Conservation (phyloP, 2,113 vertebrate genomes). For the Propithecus coquereli region DNA sequence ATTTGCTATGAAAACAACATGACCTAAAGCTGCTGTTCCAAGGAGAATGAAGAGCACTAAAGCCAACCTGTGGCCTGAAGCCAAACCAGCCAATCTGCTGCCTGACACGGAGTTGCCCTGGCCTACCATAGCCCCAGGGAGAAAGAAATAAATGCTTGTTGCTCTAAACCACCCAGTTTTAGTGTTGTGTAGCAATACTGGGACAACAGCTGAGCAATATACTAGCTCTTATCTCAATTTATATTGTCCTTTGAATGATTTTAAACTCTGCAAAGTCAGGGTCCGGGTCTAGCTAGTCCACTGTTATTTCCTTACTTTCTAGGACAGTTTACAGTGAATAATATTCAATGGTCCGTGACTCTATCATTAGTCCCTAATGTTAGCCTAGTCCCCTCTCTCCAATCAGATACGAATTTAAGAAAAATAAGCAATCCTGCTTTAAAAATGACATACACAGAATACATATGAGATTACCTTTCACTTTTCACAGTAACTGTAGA, state of each 20-base stretch:
- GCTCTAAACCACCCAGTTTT: not conserved
- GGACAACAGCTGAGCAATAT: not conserved
- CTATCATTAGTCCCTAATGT: not conserved
- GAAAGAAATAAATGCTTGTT: not conserved
- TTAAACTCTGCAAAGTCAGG: not conserved
- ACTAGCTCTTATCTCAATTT: not conserved
- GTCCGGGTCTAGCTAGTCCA: not conserved
- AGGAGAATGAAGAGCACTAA: not conserved
- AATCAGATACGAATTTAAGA: not conserved
- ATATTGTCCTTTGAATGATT: not conserved
- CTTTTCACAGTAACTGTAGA: not conserved
- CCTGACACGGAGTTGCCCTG: not conserved
- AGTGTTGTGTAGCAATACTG: not conserved
- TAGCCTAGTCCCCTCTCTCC: not conserved
- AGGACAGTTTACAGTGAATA: not conserved
- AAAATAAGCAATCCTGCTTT: not conserved
- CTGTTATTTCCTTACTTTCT: not conserved
- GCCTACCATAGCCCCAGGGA: not conserved
- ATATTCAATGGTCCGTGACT: not conserved
- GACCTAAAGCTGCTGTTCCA: not conserved
- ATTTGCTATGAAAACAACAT: not conserved
- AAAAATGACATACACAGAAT: not conserved
- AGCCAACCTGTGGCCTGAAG: not conserved
- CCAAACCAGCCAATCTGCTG: not conserved
- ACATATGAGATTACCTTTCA: not conserved